A percentile compares a stretch with the other conserved stretches of the same genome.
Conservation (phyloP, 1,140 invertebrate species). For the Trichonephila inaurata region DNA sequence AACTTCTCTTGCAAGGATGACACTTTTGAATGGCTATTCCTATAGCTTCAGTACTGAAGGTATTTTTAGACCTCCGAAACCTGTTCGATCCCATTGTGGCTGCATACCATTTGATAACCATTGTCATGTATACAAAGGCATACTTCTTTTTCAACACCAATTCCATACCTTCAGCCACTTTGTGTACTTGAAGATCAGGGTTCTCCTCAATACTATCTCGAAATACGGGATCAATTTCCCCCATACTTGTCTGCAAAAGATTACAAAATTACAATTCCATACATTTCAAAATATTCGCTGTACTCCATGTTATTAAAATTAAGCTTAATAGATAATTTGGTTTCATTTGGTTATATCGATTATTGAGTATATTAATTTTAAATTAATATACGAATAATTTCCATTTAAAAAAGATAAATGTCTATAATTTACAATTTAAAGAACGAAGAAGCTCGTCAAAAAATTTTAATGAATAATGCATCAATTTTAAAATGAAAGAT, state of each 20-base stretch:
- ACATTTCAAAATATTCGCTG: no score
- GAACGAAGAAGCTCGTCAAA: no score
- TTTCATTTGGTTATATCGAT: no score
- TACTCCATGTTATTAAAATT: no score
- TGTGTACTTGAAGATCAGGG: slow-evolving; percentile 21
- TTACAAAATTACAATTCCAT: background rate
- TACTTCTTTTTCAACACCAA: slow-evolving; percentile 40
- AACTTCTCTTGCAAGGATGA: slow-evolving; percentile 68
- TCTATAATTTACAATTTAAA: no score
- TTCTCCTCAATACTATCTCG: background rate
- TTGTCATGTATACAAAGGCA: slow-evolving; percentile 63
- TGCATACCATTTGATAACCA: slow-evolving; percentile 54
- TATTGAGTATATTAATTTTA: no score
- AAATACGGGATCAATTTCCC: slow-evolving; percentile 48
- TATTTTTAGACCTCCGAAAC: slow-evolving; percentile 31
- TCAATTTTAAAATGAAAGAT: no score
- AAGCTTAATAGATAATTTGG: no score
- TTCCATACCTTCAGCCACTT: slow-evolving; percentile 30
- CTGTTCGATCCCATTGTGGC: slow-evolving; percentile 23
- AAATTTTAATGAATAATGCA: no score
- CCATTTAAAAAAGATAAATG: no score
- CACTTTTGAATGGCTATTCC: slow-evolving; percentile 63
- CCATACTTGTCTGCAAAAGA: slow-evolving; percentile 43
- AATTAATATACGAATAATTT: no score
- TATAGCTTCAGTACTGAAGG: slow-evolving; percentile 41